Conservation (phyloP, 2,113 vertebrate species). For the Galeopterus variegatus region DNA sequence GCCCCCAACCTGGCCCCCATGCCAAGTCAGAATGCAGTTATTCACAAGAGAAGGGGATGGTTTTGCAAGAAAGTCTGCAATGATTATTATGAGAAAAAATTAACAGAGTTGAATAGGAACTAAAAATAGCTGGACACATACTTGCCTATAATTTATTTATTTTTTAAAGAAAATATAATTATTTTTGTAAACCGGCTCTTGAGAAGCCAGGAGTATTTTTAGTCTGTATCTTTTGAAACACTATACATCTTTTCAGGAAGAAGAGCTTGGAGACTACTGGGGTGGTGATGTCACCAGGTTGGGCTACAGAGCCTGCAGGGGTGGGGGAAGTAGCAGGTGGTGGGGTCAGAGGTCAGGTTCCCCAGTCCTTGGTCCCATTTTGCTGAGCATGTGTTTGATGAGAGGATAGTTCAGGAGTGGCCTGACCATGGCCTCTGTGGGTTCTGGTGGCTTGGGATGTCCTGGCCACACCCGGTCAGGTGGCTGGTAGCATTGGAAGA, state of each 20-base stretch:
- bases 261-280: neutral
- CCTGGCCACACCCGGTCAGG: neutral
- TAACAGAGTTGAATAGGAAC: slow-evolving; percentile 58
- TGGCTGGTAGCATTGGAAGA: neutral
- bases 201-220: slow-evolving; percentile 77
- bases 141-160: slow-evolving; percentile 70
- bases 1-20: neutral
- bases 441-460: neutral
- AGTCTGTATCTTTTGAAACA: slow-evolving; percentile 62
- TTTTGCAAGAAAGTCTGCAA: neutral
- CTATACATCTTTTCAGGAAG: slow-evolving; percentile 53
- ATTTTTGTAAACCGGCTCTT: slow-evolving; percentile 76
- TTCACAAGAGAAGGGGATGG: neutral
- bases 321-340: neutral
- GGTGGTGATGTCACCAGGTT: slow-evolving; percentile 29
- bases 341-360: slow-evolving; percentile 41
- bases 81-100: slow-evolving; percentile 72
- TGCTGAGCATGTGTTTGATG: slow-evolving; percentile 33
- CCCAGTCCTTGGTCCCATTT: slow-evolving; percentile 49
- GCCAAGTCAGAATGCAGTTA: neutral
- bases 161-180: slow-evolving; percentile 78
- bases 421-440: neutral
- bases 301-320: slow-evolving; percentile 35
- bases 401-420: neutral
- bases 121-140: slow-evolving; percentile 67